Evolutionary conservation across 2,888 invertebrate genomes (phyloP).

Genomic region (Scaptomyza polygonia): DNA sequence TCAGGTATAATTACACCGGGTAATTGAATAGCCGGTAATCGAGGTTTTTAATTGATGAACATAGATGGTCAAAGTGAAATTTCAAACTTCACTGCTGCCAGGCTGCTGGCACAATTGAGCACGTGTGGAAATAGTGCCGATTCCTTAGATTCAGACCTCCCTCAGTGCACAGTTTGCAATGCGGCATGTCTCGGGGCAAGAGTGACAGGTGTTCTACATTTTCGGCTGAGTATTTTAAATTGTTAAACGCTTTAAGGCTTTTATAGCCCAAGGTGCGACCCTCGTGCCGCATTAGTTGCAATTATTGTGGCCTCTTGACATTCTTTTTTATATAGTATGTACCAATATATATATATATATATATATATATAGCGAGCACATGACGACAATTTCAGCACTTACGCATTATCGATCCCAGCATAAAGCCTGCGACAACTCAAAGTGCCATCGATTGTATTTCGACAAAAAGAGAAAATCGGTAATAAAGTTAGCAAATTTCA

Average conservation of each 20-base stretch:
- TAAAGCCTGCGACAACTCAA: conserved; percentile 51
- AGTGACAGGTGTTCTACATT: conserved; percentile 59
- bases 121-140: no score
- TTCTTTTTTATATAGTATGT: conserved; percentile 65
- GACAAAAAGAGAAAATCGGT: conserved; percentile 14
- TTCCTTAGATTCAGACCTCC: not conserved
- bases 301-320: conserved; percentile 80
- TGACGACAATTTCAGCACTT: conserved; percentile 39
- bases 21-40: conserved; percentile 58
- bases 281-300: conserved; percentile 73
- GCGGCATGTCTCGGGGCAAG: conserved; percentile 8
- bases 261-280: conserved; percentile 73
- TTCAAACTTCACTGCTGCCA: conserved; percentile 56
- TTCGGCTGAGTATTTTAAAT: conserved; percentile 39
- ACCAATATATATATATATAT: not conserved
- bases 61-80: conserved; percentile 6
- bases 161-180: conserved; percentile 3
- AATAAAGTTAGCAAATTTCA: conserved; percentile 46
- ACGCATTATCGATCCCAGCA: conserved; percentile 64
- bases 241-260: conserved; percentile 19
- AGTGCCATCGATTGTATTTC: conserved; percentile 57
- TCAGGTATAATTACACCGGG: conserved; percentile 31
- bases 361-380: not conserved
- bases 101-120: no score
- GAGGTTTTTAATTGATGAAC: conserved; percentile 15